phyloP scores from a whole-genome alignment of 1,140 invertebrate species.

The Mamestra configurata region DNA sequence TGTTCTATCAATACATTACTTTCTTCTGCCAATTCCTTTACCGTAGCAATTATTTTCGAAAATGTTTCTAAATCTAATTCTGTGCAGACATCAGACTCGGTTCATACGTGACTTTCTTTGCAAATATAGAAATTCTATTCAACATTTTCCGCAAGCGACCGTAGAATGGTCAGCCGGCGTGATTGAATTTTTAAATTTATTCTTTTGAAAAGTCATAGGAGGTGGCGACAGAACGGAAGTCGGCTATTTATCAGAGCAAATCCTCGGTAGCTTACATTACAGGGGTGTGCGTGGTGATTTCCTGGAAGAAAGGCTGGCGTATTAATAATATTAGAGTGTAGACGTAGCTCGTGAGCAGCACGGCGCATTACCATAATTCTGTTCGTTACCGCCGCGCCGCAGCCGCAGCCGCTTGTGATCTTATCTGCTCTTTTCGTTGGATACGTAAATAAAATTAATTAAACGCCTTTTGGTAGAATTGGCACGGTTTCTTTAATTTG shows the following conservation, averaged over 20 bases:
- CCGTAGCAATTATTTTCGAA: constrained; percentile 34
- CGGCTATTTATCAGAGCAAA: constrained; percentile 60
- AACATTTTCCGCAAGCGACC: constrained; percentile 26
- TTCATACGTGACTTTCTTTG: constrained; percentile 27
- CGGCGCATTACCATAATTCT: constrained; percentile 74
- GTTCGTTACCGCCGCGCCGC: constrained; percentile 61
- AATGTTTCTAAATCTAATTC: constrained; percentile 34
- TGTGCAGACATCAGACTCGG: constrained; percentile 19
- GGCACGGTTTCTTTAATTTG: not conserved
- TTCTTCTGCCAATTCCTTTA: constrained; percentile 41
- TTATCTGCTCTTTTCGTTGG: constrained; percentile 63
- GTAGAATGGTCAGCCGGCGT: constrained; percentile 32
- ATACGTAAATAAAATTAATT: constrained; percentile 68
- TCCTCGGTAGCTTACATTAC: constrained; percentile 50
- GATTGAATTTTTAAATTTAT: constrained; percentile 45
- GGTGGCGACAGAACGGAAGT: constrained; percentile 39
- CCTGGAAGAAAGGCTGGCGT: constrained; percentile 53
- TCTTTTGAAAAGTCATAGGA: constrained; percentile 32
- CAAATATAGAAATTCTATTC: constrained; percentile 40
- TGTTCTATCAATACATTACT: constrained; percentile 53
- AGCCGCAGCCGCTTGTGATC: constrained; percentile 53
- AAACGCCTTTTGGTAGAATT: constrained; percentile 55
- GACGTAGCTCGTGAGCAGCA: constrained; percentile 42
- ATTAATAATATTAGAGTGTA: constrained; percentile 58
- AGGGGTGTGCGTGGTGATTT: constrained; percentile 56